Evolutionary conservation across 2,888 invertebrate genomes (phyloP), one percentile per base, ranked within the genome.

Genomic region (Eristalinus aeneus): DNA sequence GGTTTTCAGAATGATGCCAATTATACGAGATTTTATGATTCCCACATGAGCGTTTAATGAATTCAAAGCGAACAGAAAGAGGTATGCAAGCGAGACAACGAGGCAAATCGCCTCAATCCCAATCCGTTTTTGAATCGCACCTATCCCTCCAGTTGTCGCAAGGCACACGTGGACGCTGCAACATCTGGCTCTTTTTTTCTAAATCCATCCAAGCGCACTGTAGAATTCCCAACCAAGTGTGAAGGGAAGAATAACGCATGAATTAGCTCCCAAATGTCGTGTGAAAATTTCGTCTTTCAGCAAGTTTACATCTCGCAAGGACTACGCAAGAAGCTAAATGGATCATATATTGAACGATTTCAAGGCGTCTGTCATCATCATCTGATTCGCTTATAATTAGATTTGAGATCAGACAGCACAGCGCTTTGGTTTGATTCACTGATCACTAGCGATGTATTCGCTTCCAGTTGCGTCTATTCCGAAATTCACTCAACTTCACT

Each of bases 351-450:
- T 32, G 16, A n/a, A 36, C 54, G 63, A 46, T 16, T 46, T 46
- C 16, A 46, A 46, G 8, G 61, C 63, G 54, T 63, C 61, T 76
- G 46, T 61, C 68, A 56, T n/a, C 22, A 10, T 5, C 22, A 32
- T 8, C 16, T 63, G 63, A 63, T 69, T 61, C 54, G 53, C 34
- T 61, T 56, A 63, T 61, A 76, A 63, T 69, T 71, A 63, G 31
- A 63, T 8, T 12, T 36, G 53, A 20, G 12, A 27, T 63, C 77
- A 65, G 36, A n/a, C 69, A 27, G 27, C 2, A 71, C 34, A 20
- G 20, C 10, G 60, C 32, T 63, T 63, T 20, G 60, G 54, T 67
- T 39, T 20, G 60, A 61, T 67, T 39, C 23, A 69, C 23, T 23
- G 64, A 36, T 34, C n/a, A 61, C 1, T n/a, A 12, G n/a, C 56